These are phyloP conservation scores for Chiloscyllium plagiosum DNA, from an alignment of 2,113 vertebrate species.

Conservation along the genomic window DNA sequence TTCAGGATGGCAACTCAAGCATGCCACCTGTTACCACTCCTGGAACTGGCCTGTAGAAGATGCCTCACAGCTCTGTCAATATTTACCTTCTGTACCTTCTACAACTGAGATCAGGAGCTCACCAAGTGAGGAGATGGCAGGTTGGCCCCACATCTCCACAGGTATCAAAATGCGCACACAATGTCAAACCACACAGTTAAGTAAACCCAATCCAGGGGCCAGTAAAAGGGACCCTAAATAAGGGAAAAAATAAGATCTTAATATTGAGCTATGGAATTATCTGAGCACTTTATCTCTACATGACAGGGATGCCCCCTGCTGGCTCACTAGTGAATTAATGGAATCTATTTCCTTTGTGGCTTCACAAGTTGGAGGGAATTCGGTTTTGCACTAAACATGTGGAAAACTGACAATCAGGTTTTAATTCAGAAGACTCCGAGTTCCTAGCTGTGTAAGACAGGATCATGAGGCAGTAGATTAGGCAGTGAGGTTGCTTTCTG, in stretches of 20 bases:
- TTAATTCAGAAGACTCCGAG: background rate
- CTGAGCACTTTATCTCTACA: conserved; percentile 15
- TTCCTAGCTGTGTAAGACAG: background rate
- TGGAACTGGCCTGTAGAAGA: background rate
- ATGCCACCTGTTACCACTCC: background rate
- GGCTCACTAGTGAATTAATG: background rate
- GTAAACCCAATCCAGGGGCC: background rate
- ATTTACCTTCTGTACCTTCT: background rate
- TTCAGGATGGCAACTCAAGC: background rate
- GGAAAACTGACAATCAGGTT: no score
- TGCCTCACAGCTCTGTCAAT: background rate
- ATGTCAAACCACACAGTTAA: background rate
- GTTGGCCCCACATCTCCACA: background rate
- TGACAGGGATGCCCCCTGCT: conserved; percentile 32
- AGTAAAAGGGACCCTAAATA: background rate
- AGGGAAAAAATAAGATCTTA: background rate
- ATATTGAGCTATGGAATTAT: conserved; percentile 22
- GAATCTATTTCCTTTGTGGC: background rate
- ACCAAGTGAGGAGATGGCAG: background rate
- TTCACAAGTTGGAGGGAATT: background rate
- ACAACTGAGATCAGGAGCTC: background rate
- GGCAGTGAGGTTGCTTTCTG: background rate
- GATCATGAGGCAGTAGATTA: background rate
- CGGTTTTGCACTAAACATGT: background rate
- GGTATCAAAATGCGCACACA: background rate